Base-by-base conservation (phyloP, 2,888 invertebrate genomes). In the Eutolmus rufibarbis region DNA sequence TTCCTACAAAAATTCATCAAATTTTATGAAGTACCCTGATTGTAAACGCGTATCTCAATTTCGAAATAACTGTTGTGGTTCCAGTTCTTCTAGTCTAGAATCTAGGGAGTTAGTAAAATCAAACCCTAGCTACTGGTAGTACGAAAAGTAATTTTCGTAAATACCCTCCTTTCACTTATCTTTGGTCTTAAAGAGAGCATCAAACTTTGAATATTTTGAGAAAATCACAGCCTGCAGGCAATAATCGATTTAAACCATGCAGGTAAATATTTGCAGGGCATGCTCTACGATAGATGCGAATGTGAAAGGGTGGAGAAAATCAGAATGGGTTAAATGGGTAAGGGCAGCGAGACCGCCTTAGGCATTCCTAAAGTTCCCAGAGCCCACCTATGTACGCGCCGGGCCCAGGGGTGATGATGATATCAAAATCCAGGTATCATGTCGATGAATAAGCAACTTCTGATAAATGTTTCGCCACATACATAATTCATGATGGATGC, bases 391-490 rank as follows among this genome's bases (percentile, higher is more conserved):
- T n/a, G n/a, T n/a, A 31, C 76, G 66, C 74, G n/a, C 1, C 78
- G 16, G 16, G 28, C 2, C 28, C 28, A 31, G 31, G 4, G 77
- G 37, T 28, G 28, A 19, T 23, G 74, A 9, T 19, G 16, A 76
- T 76, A 76, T 76, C 76, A 37, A 76, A 34, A 76, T 86, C 74
- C 86, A 86, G 77, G 85, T 87, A 88, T 88, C 87, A 88, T 86
- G 74, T 37, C 87, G 86, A 85, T 87, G 88, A 87, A 88, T 87
- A 88, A 87, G 87, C 85, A 88, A 87, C 85, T 88, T 88, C 88
- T 87, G 84, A 79, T 66, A 78, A 86, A 87, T 79, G 87, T 79
- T 87, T 86, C 86, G 79, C 56, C 79, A 79, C n/a, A 88, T 88
- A 81, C 87, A 87, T 88, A 88, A 88, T 88, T 88, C 87, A 88